phyloP scores from a whole-genome alignment of 2,113 vertebrate species.

The Triplophysa siluroides region DNA sequence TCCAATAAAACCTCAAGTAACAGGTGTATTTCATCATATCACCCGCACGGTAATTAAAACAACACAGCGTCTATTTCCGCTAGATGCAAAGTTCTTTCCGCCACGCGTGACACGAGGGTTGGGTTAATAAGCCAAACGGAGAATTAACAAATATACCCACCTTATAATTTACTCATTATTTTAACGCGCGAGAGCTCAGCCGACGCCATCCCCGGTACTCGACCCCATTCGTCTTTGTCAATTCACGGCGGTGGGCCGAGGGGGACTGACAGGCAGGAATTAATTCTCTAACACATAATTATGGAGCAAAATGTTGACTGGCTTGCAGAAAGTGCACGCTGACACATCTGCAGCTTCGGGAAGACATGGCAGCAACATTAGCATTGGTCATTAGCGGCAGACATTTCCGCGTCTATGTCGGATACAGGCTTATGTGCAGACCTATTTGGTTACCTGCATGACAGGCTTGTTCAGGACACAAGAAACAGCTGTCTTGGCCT shows the following conservation, averaged over 20 bases:
- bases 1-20: neutral
- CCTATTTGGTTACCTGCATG: conserved; percentile 99
- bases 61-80: neutral
- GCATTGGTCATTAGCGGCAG: conserved; percentile 98
- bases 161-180: conserved; percentile 43
- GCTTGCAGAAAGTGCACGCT: conserved; percentile 84
- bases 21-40: neutral
- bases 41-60: neutral
- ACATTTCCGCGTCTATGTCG: conserved; percentile 87
- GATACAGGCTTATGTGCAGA: conserved; percentile 91
- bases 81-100: neutral
- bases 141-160: conserved; percentile 28
- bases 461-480: conserved; percentile 99
- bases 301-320: conserved; percentile 94
- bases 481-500: conserved; percentile 99
- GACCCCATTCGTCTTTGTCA: conserved; percentile 86
- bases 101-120: neutral
- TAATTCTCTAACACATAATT: conserved; percentile 97
- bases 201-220: conserved; percentile 83
- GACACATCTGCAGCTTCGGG: conserved; percentile 75
- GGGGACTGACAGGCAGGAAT: conserved; percentile 89
- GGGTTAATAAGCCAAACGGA: neutral
- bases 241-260: conserved; percentile 81
- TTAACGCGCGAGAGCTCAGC: conserved; percentile 66
- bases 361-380: conserved; percentile 97